Evolutionary conservation across 2,113 vertebrate genomes (phyloP).

Genomic region (Numenius arquata): DNA sequence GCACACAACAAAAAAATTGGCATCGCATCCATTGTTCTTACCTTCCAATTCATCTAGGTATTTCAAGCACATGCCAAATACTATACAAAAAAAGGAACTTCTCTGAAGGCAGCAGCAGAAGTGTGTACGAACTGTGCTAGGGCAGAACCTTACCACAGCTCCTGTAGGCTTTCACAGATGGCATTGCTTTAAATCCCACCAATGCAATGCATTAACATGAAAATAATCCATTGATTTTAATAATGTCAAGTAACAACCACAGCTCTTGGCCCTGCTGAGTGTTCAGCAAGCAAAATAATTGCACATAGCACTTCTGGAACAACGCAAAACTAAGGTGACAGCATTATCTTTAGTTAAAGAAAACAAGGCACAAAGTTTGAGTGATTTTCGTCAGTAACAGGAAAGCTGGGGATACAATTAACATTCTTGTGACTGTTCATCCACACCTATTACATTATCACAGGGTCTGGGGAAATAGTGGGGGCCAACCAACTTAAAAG

Average conservation of each 20-base stretch:
- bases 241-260: neutral
- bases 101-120: neutral
- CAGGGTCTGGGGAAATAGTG: neutral
- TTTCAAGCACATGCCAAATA: neutral
- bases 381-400: neutral
- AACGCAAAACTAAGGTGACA: neutral
- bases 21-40: neutral
- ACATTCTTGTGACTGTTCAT: neutral
- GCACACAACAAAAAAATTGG: neutral
- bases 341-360: neutral
- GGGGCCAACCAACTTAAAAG: neutral
- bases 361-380: neutral
- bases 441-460: no score
- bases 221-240: neutral
- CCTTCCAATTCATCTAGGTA: neutral
- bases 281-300: neutral
- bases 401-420: neutral
- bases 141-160: neutral
- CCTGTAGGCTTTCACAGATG: neutral
- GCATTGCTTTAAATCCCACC: neutral
- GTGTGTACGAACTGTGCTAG: neutral
- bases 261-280: fast-evolving
- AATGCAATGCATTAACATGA: neutral
- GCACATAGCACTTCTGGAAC: neutral
- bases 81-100: neutral